Conservation (phyloP, 2,797 vertebrate species). For the Anisognathus igniventris region DNA sequence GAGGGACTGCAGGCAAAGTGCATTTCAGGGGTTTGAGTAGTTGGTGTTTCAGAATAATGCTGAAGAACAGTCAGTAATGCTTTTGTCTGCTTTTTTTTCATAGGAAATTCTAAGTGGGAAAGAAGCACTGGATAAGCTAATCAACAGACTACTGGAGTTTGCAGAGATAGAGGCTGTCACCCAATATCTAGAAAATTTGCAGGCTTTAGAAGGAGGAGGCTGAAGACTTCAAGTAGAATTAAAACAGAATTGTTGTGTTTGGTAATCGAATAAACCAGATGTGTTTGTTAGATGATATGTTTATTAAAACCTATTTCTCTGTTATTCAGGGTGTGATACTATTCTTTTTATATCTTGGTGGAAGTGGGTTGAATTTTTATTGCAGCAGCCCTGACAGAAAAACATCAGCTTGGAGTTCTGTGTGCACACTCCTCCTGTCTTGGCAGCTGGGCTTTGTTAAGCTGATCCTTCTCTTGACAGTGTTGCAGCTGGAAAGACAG, state of each 20-base stretch:
- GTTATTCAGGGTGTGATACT: not conserved
- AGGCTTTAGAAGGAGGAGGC: conserved; percentile 38
- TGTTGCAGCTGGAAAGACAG: not conserved
- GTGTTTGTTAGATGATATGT: not conserved
- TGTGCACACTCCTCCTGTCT: not conserved
- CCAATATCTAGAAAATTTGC: conserved; percentile 74
- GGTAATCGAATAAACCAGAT: not conserved
- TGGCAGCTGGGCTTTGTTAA: not conserved
- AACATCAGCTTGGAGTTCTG: not conserved
- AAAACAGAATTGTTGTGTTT: not conserved
- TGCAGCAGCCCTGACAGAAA: not conserved
- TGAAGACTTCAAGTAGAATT: not conserved
- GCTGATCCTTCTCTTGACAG: not conserved
- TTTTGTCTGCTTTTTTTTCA: not conserved
- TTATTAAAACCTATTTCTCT: not conserved
- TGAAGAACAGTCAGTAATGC: not conserved
- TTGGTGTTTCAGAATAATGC: not conserved
- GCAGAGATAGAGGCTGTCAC: conserved; percentile 80
- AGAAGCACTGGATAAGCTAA: conserved; percentile 81
- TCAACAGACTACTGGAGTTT: conserved; percentile 78
- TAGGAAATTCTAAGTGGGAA: conserved; percentile 89
- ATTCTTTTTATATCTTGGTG: not conserved
- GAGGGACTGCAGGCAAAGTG: not conserved
- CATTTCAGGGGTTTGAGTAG: not conserved
- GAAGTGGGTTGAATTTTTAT: not conserved